phyloP scores from a whole-genome alignment of 1,140 invertebrate species.

The Habropoda laboriosa region DNA sequence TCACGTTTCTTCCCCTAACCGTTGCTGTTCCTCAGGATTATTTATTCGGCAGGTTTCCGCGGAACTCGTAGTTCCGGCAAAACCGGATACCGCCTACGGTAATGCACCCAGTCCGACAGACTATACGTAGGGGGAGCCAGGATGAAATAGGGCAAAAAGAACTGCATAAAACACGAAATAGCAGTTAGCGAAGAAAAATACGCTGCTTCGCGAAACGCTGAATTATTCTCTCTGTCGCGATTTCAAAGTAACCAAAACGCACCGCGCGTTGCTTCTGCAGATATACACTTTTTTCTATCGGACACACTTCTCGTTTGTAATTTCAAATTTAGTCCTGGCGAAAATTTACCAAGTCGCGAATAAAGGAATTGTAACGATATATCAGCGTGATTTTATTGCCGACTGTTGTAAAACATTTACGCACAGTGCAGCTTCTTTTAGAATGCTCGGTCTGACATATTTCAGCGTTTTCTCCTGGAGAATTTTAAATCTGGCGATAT shows the following conservation, averaged over 20 bases:
- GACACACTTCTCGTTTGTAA: constrained; percentile 15
- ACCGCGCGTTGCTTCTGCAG: constrained; percentile 47
- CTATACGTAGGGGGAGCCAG: constrained; percentile 63
- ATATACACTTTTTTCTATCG: constrained; percentile 26
- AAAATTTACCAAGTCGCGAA: constrained; percentile 47
- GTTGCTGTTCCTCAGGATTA: constrained; percentile 74
- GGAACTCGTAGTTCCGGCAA: constrained; percentile 75
- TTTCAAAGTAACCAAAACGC: constrained; percentile 71
- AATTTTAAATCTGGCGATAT: no score
- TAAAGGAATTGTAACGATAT: not conserved
- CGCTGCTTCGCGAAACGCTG: constrained; percentile 66
- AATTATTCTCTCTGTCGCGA: constrained; percentile 76
- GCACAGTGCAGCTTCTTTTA: no score
- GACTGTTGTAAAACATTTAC: not conserved
- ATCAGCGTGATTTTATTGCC: not conserved
- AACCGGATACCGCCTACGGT: constrained; percentile 78
- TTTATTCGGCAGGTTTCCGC: constrained; percentile 79
- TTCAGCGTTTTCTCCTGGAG: not conserved
- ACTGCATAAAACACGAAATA: constrained; percentile 76
- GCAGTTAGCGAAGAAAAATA: constrained; percentile 72
- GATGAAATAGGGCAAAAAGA: constrained; percentile 75
- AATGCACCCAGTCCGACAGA: constrained; percentile 75
- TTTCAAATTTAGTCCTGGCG: constrained; percentile 24
- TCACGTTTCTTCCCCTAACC: constrained; percentile 53
- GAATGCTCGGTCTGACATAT: no score